A percentile compares a stretch with the other conserved stretches of the same genome.
Conservation (phyloP, 1,140 invertebrate species). For the Drosophila prosaltans region DNA sequence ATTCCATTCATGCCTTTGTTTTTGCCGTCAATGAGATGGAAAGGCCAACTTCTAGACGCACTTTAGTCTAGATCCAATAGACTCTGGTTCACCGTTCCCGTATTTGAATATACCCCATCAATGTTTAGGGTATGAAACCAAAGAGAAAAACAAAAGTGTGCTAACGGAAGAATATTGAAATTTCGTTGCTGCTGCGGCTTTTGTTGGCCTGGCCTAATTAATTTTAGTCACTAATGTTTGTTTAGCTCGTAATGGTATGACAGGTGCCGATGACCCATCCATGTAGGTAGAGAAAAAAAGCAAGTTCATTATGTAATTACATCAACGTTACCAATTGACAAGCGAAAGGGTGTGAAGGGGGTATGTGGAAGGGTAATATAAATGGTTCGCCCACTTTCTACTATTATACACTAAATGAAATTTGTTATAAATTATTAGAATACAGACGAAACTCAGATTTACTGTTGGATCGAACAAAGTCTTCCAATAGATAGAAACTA, state of each 20-base stretch:
- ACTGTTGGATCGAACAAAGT: no score
- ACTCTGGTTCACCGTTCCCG: no score
- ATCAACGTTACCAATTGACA: conserved; percentile 63
- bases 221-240: conserved; percentile 70
- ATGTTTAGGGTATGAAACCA: neutral
- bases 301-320: conserved; percentile 74
- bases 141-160: conserved; percentile 5
- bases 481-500: no score
- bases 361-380: neutral
- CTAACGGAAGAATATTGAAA: conserved; percentile 23
- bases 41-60: no score
- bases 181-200: conserved; percentile 36
- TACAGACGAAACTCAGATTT: neutral
- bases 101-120: neutral
- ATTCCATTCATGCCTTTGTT: no score
- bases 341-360: neutral
- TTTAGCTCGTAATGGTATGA: conserved; percentile 47
- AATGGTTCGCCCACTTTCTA: neutral
- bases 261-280: conserved; percentile 41
- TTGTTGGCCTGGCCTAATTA: conserved; percentile 60
- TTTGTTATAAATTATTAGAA: neutral
- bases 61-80: no score
- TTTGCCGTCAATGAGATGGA: no score
- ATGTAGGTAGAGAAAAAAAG: conserved; percentile 18
- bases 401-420: neutral